phyloP scores from a whole-genome alignment of 2,888 invertebrate genomes.

The Orthosia gothica region DNA sequence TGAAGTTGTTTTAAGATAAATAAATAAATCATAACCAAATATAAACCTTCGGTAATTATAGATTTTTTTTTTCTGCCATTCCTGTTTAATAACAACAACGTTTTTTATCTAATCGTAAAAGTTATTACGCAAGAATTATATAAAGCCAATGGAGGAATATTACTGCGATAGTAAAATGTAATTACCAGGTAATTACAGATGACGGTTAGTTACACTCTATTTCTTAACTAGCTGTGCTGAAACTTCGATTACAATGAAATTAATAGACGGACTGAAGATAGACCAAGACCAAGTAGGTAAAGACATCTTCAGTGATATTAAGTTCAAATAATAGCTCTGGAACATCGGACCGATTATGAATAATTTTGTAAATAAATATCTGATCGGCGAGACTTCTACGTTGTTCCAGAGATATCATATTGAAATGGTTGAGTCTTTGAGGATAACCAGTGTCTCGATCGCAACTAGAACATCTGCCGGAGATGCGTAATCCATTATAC shows the following conservation, averaged over 20 bases:
- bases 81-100: slow-evolving; percentile 28
- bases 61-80: slow-evolving; percentile 14
- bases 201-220: slow-evolving; percentile 5
- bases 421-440: no score
- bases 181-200: slow-evolving; percentile 27
- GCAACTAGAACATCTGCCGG: no score
- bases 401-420: no score
- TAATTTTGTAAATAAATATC: no score
- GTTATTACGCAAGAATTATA: slow-evolving; percentile 25
- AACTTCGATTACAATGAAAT: background rate
- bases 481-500: no score
- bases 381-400: no score
- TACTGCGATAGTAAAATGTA: slow-evolving; percentile 34
- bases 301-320: no score
- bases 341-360: no score
- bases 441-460: no score
- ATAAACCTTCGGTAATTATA: background rate
- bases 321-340: no score
- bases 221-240: slow-evolving; percentile 7
- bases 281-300: no score
- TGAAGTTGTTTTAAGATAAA: background rate
- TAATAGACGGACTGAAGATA: no score
- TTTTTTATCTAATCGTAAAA: slow-evolving; percentile 37
- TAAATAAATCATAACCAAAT: background rate
- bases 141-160: slow-evolving; percentile 25